phyloP scores from a whole-genome alignment of 2,113 vertebrate species.

The Scophthalmus maximus region DNA sequence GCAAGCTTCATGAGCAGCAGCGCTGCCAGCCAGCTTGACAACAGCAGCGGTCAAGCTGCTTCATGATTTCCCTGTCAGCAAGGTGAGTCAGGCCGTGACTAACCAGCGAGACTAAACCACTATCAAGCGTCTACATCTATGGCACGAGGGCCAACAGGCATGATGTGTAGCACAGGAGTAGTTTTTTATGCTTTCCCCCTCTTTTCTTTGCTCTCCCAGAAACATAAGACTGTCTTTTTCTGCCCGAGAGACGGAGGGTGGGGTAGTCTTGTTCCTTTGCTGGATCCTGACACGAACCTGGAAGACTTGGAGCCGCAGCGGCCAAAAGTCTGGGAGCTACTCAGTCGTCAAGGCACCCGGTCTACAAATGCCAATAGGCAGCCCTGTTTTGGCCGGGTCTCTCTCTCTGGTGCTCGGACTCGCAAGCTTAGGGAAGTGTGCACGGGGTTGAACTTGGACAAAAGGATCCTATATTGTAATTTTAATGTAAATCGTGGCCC shows the following conservation, averaged over 20 bases:
- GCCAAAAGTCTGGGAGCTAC: constrained; percentile 69
- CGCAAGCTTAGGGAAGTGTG: constrained; percentile 18
- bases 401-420: constrained; percentile 45
- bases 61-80: constrained; percentile 71
- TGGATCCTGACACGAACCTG: constrained; percentile 67
- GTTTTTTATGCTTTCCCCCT: constrained; percentile 54
- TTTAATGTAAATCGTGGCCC: constrained; percentile 46
- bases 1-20: constrained; percentile 35
- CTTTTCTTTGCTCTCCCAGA: constrained; percentile 25
- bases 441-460: constrained; percentile 29
- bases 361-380: constrained; percentile 43
- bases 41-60: constrained; percentile 58
- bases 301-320: constrained; percentile 55
- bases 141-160: constrained; percentile 46
- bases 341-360: constrained; percentile 65
- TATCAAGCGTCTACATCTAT: constrained; percentile 69
- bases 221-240: constrained; percentile 43
- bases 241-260: constrained; percentile 49
- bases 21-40: constrained; percentile 49
- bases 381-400: constrained; percentile 39
- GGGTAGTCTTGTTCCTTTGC: constrained; percentile 51
- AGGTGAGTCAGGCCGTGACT: constrained; percentile 80
- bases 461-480: constrained; percentile 30
- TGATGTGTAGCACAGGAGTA: constrained; percentile 55
- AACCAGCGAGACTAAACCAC: constrained; percentile 72